Evolutionary conservation across 2,797 vertebrate species (phyloP).

Genomic region (Myiothlypis chrysogaster): DNA sequence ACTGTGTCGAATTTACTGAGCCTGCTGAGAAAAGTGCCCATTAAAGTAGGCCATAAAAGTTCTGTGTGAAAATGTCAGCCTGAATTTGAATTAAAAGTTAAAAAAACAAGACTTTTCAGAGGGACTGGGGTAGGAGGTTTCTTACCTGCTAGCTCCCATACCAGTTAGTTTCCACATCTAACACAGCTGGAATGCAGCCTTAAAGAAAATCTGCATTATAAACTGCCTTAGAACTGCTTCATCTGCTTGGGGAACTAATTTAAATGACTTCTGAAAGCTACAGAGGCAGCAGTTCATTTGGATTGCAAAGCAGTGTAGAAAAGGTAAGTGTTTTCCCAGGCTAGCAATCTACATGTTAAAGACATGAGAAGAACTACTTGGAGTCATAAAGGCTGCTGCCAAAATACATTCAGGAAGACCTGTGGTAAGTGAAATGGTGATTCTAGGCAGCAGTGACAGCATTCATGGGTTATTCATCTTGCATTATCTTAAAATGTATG

Average conservation of each 20-base stretch:
- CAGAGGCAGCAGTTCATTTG: conserved; percentile 42
- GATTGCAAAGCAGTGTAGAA: conserved; percentile 26
- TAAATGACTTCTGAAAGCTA: conserved; percentile 21
- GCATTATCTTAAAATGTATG: background rate
- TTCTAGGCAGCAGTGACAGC: background rate
- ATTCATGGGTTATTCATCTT: background rate
- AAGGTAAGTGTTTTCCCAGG: conserved; percentile 30
- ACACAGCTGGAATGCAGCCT: conserved; percentile 1
- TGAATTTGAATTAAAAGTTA: background rate
- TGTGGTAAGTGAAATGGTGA: background rate
- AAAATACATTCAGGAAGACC: background rate
- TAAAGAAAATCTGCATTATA: conserved; percentile 14
- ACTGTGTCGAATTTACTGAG: background rate
- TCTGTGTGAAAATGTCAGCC: background rate
- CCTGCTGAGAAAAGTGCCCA: background rate
- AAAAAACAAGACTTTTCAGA: background rate
- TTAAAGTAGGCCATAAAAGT: background rate
- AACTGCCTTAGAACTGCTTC: conserved; percentile 16
- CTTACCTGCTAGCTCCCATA: background rate
- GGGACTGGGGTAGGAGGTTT: background rate
- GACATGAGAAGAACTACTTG: background rate
- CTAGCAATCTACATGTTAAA: conserved; percentile 48
- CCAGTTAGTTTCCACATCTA: background rate
- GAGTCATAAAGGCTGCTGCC: background rate
- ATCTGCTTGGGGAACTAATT: conserved; percentile 23